Conservation (phyloP, 2,113 vertebrate species). For the Dissostichus mawsoni region DNA sequence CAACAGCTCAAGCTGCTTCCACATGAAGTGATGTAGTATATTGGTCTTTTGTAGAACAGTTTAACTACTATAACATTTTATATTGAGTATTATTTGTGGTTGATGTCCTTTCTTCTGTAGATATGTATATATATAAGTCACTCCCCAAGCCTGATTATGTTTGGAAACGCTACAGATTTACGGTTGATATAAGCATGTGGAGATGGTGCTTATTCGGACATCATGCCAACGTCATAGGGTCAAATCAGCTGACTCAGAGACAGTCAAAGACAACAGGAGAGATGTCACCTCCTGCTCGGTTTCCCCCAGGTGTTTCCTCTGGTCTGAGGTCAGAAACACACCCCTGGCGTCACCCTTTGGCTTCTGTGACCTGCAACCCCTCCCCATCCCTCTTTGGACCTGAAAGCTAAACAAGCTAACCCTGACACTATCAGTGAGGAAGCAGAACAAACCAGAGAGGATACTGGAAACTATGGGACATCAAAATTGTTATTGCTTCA, state of each 20-base stretch:
- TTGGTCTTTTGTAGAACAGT: too few species aligned
- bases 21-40: not conserved
- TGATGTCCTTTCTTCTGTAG: too few species aligned
- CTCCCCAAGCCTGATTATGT: too few species aligned
- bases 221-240: conserved; percentile 20
- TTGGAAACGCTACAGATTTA: not conserved
- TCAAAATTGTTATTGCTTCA: not conserved
- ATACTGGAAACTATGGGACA: not conserved
- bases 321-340: conserved; percentile 38
- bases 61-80: too few species aligned
- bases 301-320: conserved; percentile 83
- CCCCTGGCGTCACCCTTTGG: conserved; percentile 59
- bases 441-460: conserved; percentile 6
- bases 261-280: conserved; percentile 19
- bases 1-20: conserved; percentile 27
- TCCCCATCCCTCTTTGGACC: conserved; percentile 20
- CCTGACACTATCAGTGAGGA: conserved; percentile 37
- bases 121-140: too few species aligned
- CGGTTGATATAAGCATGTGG: not conserved
- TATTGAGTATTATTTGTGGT: too few species aligned
- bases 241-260: conserved; percentile 35
- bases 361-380: conserved; percentile 24
- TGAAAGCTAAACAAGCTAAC: conserved; percentile 4
- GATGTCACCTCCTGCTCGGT: conserved; percentile 48
- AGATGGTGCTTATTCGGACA: not conserved